Evolutionary conservation across 2,113 vertebrate genomes (phyloP), one percentile per base, ranked within the genome.

Genomic region (Ciconia maguari): DNA sequence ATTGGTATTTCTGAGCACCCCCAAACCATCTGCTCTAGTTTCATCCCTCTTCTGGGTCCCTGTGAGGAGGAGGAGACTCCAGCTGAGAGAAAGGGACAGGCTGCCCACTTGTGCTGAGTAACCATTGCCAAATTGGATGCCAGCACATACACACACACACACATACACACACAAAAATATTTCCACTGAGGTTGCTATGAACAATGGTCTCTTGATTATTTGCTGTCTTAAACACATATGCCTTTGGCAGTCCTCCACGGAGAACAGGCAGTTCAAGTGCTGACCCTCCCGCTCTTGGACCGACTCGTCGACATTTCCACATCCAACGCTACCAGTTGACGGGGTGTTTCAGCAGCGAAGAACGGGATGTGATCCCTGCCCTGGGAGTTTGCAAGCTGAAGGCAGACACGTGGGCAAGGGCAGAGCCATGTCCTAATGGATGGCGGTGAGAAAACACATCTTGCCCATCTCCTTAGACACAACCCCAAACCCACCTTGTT

Each of bases 41-140:
- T 58, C 91, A 94, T 77, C 55, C 79, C 14, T 94, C 91, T 90
- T 58, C 84, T 90, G 70, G 93, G 87, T 81, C 94, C 87, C 57
- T 90, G 72, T 76, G 88, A 97, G 95, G 96, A 95, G 94, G 96
- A 95, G 94, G 96, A 91, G 92, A 72, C 92, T 97, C 87, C 91
- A 94, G 95, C 95, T 93, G 94, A 97, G 93, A 96, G 72, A 91
- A 93, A 92, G 95, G 90, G 92, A 96, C 96, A 96, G 94, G 93
- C 95, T 95, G 80, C 97, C 97, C 90, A 97, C 97, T 95, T 68
- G 83, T 84, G 88, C 95, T 97, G 95, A 97, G 95, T 96, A 97
- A 96, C 96, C 93, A 80, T 27, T 95, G 95, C 96, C 96, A 96
- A 90, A 83, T 85, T 96, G 96, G 97, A 96, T 95, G 91, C 93